Evolutionary conservation across 2,113 vertebrate species (phyloP).

Genomic region (Vanacampus margaritifer): DNA sequence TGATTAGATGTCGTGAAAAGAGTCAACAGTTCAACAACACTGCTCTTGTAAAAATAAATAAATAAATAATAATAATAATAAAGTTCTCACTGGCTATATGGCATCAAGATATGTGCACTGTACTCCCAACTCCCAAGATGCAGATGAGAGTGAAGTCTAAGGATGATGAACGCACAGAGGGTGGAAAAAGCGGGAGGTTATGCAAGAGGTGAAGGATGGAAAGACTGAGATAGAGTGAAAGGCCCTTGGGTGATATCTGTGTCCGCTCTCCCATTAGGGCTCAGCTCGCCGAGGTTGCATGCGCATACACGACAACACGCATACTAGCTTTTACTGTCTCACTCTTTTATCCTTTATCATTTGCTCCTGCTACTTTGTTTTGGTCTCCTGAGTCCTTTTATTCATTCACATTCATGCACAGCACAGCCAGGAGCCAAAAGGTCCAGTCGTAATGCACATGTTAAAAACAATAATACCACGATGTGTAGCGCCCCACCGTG

Average conservation of each 20-base stretch:
- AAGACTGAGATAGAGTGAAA: slow-evolving; percentile 21
- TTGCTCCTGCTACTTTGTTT: neutral
- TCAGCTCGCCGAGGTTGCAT: slow-evolving; percentile 53
- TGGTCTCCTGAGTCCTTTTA: neutral
- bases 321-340: slow-evolving; percentile 13
- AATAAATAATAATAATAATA: accelerated
- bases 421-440: neutral
- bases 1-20: neutral
- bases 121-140: slow-evolving; percentile 10
- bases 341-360: slow-evolving; percentile 5
- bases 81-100: neutral
- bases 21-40: neutral
- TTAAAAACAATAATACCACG: neutral
- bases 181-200: slow-evolving; percentile 24
- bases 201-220: slow-evolving; percentile 40
- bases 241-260: slow-evolving; percentile 55
- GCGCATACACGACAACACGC: slow-evolving; percentile 28
- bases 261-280: slow-evolving; percentile 56
- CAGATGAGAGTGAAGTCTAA: neutral
- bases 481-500: too few relatives aligned
- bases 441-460: neutral
- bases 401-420: neutral
- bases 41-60: neutral
- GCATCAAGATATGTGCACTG: neutral
- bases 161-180: slow-evolving; percentile 15